Conservation (phyloP, 2,797 vertebrate species). For the Petrocephalus sullivani region DNA sequence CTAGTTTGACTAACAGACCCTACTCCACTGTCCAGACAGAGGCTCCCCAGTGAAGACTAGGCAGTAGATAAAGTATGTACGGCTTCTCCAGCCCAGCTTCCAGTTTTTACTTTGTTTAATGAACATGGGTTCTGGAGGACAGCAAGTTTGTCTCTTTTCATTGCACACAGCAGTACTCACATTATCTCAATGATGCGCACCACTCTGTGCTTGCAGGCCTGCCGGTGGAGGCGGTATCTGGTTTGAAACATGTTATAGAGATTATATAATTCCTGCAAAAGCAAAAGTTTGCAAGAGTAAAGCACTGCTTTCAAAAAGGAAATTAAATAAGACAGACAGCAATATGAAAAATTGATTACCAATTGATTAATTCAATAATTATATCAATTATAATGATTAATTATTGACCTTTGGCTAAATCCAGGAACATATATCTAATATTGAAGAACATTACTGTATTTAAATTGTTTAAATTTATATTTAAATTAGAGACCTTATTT, state of each 20-base stretch:
- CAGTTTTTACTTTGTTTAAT: not conserved
- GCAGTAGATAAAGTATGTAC: no score
- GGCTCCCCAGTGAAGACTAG: no score
- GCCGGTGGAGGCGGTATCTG: slow-evolving; percentile 78
- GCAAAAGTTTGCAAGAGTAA: slow-evolving; percentile 13
- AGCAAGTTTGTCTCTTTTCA: not conserved
- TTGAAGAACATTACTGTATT: not conserved
- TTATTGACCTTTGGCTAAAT: no score
- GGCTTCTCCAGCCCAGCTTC: not conserved
- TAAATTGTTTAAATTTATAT: no score
- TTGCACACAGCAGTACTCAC: slow-evolving; percentile 59
- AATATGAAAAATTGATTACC: not conserved
- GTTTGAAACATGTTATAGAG: slow-evolving; percentile 95
- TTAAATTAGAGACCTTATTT: no score
- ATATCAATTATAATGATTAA: no score
- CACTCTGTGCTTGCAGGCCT: slow-evolving; percentile 90
- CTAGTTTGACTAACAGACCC: no score
- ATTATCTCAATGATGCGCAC: slow-evolving; percentile 84
- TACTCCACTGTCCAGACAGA: no score
- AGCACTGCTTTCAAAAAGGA: not conserved
- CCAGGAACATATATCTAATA: not conserved
- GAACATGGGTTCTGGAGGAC: not conserved
- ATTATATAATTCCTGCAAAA: slow-evolving; percentile 79
- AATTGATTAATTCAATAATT: not conserved
- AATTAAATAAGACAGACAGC: not conserved